These are phyloP conservation scores for Rhinophrynus dorsalis DNA, from an alignment of 2,797 vertebrate species.

Conservation along the genomic window DNA sequence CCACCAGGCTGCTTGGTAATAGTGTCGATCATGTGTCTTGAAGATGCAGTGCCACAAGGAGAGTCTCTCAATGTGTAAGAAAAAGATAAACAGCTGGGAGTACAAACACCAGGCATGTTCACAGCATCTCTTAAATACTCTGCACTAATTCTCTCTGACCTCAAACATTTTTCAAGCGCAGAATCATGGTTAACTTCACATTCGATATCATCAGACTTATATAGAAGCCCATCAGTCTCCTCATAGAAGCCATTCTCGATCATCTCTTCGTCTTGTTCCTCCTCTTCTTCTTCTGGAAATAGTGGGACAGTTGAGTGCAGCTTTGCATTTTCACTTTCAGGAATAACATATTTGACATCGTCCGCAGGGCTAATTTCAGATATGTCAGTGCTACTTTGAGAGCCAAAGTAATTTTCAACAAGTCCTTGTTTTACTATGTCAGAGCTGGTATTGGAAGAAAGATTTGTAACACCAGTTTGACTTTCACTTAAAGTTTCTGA, in stretches of 20 bases:
- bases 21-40: slow-evolving; percentile 67
- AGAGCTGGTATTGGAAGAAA: slow-evolving; percentile 80
- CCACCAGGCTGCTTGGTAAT: slow-evolving; percentile 71
- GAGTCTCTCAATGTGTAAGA: slow-evolving; percentile 69
- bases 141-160: slow-evolving; percentile 64
- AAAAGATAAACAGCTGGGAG: slow-evolving; percentile 75
- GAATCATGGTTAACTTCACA: slow-evolving; percentile 54
- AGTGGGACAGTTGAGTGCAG: slow-evolving; percentile 54
- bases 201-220: slow-evolving; percentile 71
- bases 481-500: slow-evolving; percentile 65
- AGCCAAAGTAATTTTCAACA: slow-evolving; percentile 96
- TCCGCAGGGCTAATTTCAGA: slow-evolving; percentile 81
- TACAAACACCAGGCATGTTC: slow-evolving; percentile 68
- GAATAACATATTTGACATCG: slow-evolving; percentile 66
- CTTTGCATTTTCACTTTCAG: slow-evolving; percentile 64
- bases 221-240: slow-evolving; percentile 80
- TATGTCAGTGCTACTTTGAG: slow-evolving; percentile 80
- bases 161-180: slow-evolving; percentile 60
- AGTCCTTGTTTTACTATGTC: slow-evolving; percentile 93
- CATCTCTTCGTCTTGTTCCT: slow-evolving; percentile 85
- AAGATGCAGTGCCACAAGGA: slow-evolving; percentile 66
- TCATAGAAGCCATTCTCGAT: slow-evolving; percentile 96
- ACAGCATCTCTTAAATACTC: slow-evolving; percentile 71
- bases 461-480: slow-evolving; percentile 66
- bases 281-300: slow-evolving; percentile 66